Percentiles rank a stretch among this genome's conserved stretches.
Evolutionary conservation across 2,113 vertebrate species (phyloP).

Genomic region (Neogale vison): DNA sequence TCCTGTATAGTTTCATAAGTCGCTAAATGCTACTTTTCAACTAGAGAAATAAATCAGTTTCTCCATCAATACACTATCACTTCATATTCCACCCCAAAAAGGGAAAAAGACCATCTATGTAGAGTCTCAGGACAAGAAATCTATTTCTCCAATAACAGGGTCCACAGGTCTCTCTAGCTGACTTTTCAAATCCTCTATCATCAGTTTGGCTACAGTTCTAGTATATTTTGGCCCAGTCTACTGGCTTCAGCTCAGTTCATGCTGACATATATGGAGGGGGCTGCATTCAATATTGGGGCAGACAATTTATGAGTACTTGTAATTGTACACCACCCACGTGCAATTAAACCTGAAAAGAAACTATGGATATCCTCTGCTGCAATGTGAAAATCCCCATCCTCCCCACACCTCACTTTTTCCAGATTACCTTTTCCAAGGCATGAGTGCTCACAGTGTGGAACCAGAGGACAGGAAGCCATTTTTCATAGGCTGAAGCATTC

Average conservation of each 20-base stretch:
- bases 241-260: constrained; percentile 61
- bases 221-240: constrained; percentile 61
- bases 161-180: constrained; percentile 28
- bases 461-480: constrained; percentile 67
- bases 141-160: constrained; percentile 47
- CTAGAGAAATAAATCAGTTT: constrained; percentile 22
- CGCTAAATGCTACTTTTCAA: background rate
- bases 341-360: constrained; percentile 70
- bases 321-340: constrained; percentile 64
- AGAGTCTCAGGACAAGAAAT: constrained; percentile 36
- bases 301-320: constrained; percentile 65
- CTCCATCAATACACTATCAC: constrained; percentile 1
- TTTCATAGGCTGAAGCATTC: constrained; percentile 70
- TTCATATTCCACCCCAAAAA: background rate
- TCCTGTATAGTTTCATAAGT: background rate
- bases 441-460: constrained; percentile 47
- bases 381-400: constrained; percentile 64
- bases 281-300: constrained; percentile 54
- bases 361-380: constrained; percentile 8
- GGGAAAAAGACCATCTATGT: background rate
- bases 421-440: constrained; percentile 52
- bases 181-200: constrained; percentile 54
- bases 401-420: constrained; percentile 65
- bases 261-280: constrained; percentile 62
- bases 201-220: constrained; percentile 38